Base-by-base conservation (phyloP, 2,797 vertebrate species). In the Liasis olivaceus region DNA sequence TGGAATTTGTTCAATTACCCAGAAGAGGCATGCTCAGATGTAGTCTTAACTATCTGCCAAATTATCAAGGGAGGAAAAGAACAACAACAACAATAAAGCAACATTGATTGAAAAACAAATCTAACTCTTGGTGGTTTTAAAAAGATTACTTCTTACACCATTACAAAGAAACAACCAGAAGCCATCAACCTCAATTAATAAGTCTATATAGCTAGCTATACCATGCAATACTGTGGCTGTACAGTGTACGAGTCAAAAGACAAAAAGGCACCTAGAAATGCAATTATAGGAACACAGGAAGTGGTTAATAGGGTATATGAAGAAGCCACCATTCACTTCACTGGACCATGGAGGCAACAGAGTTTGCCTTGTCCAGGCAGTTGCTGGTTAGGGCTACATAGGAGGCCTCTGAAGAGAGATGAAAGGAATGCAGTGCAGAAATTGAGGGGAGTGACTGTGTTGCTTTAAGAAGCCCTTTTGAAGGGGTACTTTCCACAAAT, bases 31-130 rank as follows among this genome's bases (percentile, higher is more conserved):
- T 77, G n/a, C 54, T 87, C 85, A 88, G n/a, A 87, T 26, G 1
- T 9, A 90, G 26, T 17, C 85, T 87, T 47, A 92, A 84, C 62
- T 3, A 90, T 85, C 26, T 92, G 42, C 13, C 90, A n/a, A 60
- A 69, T 54, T 54, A 93, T 91, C 14, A 86, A 14, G 22, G 59
- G 93, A 96, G 94, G 51, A 8, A 81, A 87, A 56, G 0, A 54
- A 54, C 36, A 77, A 42, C 7, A 77, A 22, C 69, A 42, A 81
- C 2, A 84, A 87, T 58, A 81, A 81, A 20, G 14, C 9, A 94
- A 93, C 89, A 85, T 2, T 5, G 56, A 5, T 90, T 91, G 13
- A 91, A 96, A 95, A 64, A 28, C 88, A 56, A 85, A 64, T 24
- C 20, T 89, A 51, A 56, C 42, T 94, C 91, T 94, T 60, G 60